Conservation (phyloP, 2,888 invertebrate species). For the Pyrgus malvae region DNA sequence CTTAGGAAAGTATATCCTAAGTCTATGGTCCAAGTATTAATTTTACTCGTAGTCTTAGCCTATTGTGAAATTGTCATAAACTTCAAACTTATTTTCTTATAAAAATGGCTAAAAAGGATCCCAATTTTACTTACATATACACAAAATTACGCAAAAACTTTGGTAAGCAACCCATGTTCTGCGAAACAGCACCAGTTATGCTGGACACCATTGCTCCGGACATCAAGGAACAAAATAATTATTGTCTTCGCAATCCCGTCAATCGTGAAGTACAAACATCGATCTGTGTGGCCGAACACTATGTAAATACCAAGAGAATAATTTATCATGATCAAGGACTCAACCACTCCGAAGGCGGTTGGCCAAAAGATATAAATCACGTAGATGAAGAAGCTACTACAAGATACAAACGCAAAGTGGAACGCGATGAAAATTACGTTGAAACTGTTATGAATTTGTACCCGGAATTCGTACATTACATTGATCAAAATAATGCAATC, state of each 20-base stretch:
- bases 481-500: conserved; percentile 88
- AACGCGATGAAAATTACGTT: conserved; percentile 88
- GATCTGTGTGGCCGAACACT: conserved; percentile 51
- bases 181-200: conserved; percentile 48
- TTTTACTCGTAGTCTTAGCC: too few species aligned
- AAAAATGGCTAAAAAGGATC: not conserved
- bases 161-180: conserved; percentile 69
- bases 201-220: conserved; percentile 56
- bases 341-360: conserved; percentile 89
- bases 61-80: too few species aligned
- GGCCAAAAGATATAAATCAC: conserved; percentile 87
- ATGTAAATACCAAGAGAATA: conserved; percentile 82
- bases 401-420: conserved; percentile 87
- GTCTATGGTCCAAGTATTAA: too few species aligned
- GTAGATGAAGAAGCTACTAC: conserved; percentile 85
- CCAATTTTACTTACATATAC: conserved; percentile 47
- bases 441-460: conserved; percentile 79
- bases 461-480: conserved; percentile 81
- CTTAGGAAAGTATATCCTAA: too few species aligned
- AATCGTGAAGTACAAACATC: conserved; percentile 61
- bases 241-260: conserved; percentile 68
- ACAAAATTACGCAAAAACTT: conserved; percentile 64
- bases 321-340: conserved; percentile 77
- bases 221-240: conserved; percentile 51
- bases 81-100: not conserved